A percentile compares a stretch with the other conserved stretches of the same genome.
Conservation (phyloP, 2,888 invertebrate genomes). For the Phorcus lineatus region DNA sequence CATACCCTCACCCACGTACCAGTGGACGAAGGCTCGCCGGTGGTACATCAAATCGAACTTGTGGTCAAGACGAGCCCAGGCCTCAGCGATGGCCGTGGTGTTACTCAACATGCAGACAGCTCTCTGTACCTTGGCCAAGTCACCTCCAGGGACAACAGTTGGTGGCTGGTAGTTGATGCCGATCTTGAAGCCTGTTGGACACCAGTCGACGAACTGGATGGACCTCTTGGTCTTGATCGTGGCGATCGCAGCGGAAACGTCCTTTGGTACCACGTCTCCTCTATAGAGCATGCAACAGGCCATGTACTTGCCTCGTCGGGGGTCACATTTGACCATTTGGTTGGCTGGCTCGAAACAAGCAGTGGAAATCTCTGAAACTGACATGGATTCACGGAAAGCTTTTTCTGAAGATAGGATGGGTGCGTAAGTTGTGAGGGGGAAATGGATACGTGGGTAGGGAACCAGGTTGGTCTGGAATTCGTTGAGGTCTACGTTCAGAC, state of each 20-base stretch:
- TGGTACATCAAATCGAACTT: slow-evolving; percentile 6
- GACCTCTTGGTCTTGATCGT: slow-evolving; percentile 1
- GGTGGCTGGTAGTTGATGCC: slow-evolving; percentile 9
- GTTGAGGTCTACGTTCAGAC: not conserved
- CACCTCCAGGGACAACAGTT: not conserved
- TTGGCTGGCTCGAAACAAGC: not conserved
- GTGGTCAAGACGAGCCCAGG: slow-evolving; percentile 10
- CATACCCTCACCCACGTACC: slow-evolving; percentile 19
- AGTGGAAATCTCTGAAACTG: not conserved
- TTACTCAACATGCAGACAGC: slow-evolving; percentile 5
- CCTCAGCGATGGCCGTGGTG: slow-evolving; percentile 7
- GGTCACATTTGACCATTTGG: slow-evolving; percentile 1
- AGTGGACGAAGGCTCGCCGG: not conserved
- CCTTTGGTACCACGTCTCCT: not conserved
- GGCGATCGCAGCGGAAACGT: not conserved
- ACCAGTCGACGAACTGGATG: slow-evolving; percentile 4
- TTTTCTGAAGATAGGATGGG: not conserved
- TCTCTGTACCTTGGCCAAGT: not conserved
- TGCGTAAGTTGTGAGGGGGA: not conserved
- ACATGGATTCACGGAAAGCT: not conserved
- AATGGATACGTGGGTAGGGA: not conserved
- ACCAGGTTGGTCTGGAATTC: slow-evolving; percentile 9
- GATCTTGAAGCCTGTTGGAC: not conserved
- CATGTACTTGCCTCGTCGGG: not conserved
- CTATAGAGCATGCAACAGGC: not conserved